phyloP scores from a whole-genome alignment of 2,888 invertebrate genomes.

The Watsonalla cultraria region DNA sequence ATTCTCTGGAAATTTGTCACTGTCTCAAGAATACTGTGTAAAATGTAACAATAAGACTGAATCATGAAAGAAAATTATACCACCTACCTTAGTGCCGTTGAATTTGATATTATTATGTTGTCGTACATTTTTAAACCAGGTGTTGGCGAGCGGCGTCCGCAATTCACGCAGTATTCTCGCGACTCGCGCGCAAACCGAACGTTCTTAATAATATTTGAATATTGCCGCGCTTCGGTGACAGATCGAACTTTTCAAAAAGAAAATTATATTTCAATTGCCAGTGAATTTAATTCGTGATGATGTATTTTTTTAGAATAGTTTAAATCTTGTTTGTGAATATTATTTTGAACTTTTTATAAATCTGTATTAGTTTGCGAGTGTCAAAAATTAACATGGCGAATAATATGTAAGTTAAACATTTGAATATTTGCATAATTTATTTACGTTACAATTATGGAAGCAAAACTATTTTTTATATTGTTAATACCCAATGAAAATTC shows the following conservation, averaged over 20 bases:
- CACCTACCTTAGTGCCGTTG: conserved; percentile 14
- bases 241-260: background rate
- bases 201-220: conserved; percentile 22
- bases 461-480: no score
- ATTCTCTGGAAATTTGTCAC: no score
- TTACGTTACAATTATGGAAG: no score
- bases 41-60: background rate
- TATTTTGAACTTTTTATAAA: conserved; percentile 19
- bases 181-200: conserved; percentile 33
- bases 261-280: conserved; percentile 16
- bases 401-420: conserved; percentile 36
- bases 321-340: conserved; percentile 14
- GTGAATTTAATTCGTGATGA: conserved; percentile 33
- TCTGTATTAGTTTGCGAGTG: conserved; percentile 7
- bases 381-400: conserved; percentile 40
- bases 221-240: conserved; percentile 14
- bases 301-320: conserved; percentile 22
- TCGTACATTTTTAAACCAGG: conserved; percentile 29
- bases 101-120: conserved; percentile 15
- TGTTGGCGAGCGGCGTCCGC: conserved; percentile 24
- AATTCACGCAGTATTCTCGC: conserved; percentile 38
- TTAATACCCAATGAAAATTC: no score
- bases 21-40: no score
- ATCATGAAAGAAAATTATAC: conserved; percentile 6
- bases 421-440: background rate